Conservation (phyloP, 2,888 invertebrate genomes). For the Polyploca ridens region DNA sequence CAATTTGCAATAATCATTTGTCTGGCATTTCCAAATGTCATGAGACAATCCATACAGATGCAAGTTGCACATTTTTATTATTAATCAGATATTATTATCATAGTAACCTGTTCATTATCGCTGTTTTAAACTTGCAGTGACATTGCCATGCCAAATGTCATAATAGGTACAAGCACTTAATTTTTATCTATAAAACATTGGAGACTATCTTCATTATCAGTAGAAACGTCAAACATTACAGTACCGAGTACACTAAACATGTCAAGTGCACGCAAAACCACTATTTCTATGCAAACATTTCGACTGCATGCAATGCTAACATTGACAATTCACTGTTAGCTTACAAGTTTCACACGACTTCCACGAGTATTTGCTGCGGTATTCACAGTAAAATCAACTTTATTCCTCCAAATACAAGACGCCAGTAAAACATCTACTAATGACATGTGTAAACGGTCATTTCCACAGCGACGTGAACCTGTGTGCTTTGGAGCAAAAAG, state of each 20-base stretch:
- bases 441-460: background rate
- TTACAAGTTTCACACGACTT: conserved; percentile 43
- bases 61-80: background rate
- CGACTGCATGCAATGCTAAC: conserved; percentile 31
- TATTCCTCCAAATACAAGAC: conserved; percentile 6
- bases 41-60: background rate
- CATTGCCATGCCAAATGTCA: background rate
- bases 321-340: conserved; percentile 39
- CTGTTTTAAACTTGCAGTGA: background rate
- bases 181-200: conserved; percentile 5
- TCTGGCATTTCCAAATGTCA: conserved; percentile 2
- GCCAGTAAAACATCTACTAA: conserved; percentile 5
- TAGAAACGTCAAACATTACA: conserved; percentile 22
- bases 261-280: conserved; percentile 29
- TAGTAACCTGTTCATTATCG: background rate
- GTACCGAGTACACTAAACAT: conserved; percentile 31
- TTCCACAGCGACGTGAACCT: background rate
- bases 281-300: conserved; percentile 42
- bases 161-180: conserved; percentile 1
- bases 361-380: conserved; percentile 27
- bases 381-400: conserved; percentile 13
- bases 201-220: conserved; percentile 36
- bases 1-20: background rate
- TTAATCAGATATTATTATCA: background rate
- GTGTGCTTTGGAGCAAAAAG: conserved; percentile 28